Base-by-base conservation (phyloP, 2,888 invertebrate genomes). In the Protodeltote pygarga region DNA sequence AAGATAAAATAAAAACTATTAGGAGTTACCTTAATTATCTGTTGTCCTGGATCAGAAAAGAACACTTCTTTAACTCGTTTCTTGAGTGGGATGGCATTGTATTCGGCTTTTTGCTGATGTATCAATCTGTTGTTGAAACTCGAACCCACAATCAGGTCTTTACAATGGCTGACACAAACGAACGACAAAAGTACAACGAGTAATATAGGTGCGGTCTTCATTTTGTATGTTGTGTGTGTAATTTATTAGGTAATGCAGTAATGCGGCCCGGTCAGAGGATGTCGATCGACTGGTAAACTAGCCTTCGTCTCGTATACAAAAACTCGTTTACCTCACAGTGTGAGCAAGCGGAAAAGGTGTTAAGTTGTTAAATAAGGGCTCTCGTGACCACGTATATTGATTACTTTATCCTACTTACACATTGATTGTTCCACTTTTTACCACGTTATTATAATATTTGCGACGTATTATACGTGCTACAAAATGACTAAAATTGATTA, bases 61-160 rank as follows among this genome's bases (percentile, higher is more conserved):
- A 92, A 92, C 10, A 85, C 84, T 67, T 92, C 91, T 63, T 92
- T 92, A 40, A 89, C 89, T 55, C 91, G 79, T 60, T 92, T 92
- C 70, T 90, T 91, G 3, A 91, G 69, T 2, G 89, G 92, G 49
- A 91, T 86, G 3, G 88, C 72, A 65, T 81, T 88, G 66, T 89
- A 91, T 41, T 89, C 91, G 1, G 87, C 87, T 59, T 91, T 91
- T 54, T 89, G 70, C 55, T 90, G 89, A 77, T 80, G 83, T 10
- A 87, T 20, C 41, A 91, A 71, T 58, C 89, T 77, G 54, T 81
- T 81, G 66, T 91, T 91, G 62, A 81, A 91, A 71, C 89, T 90
- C 5, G 88, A 83, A 25, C 91, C 91, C 14, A 90, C 85, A 37
- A 91, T 91, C 23, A 92, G 76, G 58, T 92, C 91, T 61, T 89